Evolutionary conservation across 2,113 vertebrate species (phyloP).

Genomic region (Limanda limanda): DNA sequence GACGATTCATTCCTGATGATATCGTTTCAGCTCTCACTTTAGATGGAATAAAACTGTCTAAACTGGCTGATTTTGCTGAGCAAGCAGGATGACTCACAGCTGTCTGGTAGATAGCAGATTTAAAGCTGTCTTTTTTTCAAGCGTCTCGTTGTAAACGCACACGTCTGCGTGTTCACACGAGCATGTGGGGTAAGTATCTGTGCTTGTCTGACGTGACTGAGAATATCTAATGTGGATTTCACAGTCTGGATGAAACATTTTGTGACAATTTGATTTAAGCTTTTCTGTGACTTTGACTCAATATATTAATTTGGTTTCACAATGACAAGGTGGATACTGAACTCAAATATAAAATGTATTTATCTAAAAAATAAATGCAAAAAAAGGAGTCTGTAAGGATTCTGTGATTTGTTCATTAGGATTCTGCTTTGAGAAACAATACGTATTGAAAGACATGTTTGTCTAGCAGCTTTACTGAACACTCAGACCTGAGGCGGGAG

Average conservation of each 20-base stretch:
- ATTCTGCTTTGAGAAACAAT: neutral
- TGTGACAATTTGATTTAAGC: no score
- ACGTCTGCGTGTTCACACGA: neutral
- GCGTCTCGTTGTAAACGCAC: neutral
- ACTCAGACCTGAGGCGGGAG: neutral
- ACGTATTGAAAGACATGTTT: neutral
- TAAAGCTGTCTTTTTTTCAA: neutral
- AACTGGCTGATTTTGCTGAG: conserved; percentile 57
- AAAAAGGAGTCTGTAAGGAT: neutral
- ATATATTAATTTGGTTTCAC: no score
- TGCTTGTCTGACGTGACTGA: neutral
- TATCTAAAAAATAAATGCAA: neutral
- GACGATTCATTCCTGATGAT: conserved; percentile 56
- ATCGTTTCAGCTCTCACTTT: conserved; percentile 42
- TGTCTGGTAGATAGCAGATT: conserved; percentile 33
- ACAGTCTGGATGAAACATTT: neutral
- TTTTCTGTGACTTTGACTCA: no score
- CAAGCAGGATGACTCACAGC: conserved; percentile 32
- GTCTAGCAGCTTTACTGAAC: neutral
- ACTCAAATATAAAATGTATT: neutral
- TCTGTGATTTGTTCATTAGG: neutral
- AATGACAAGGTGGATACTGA: neutral
- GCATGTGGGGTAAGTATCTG: neutral
- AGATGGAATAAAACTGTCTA: conserved; percentile 61
- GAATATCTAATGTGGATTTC: neutral